These are phyloP conservation scores for Neosilurus hyrtlii DNA, from an alignment of 2,797 vertebrate genomes.

Conservation along the genomic window DNA sequence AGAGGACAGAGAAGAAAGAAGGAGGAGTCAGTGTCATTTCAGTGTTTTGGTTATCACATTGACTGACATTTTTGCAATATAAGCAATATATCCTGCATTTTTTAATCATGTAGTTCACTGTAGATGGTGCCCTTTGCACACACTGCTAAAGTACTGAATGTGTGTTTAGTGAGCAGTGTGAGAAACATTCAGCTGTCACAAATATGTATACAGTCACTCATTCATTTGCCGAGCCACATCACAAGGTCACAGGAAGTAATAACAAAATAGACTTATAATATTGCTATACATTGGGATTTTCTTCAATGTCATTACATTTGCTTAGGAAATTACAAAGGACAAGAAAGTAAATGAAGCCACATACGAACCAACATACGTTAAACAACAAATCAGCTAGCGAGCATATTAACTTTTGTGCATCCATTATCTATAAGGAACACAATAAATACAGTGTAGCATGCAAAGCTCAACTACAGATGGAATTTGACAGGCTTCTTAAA, in stretches of 20 bases:
- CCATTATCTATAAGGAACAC: background rate
- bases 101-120: conserved; percentile 1
- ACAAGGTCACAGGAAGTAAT: background rate
- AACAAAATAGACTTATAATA: background rate
- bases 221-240: too few relatives aligned
- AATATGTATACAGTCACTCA: background rate
- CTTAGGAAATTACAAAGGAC: background rate
- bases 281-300: background rate
- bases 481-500: background rate
- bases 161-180: background rate
- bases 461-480: background rate
- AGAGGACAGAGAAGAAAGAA: too few relatives aligned
- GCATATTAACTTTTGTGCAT: background rate
- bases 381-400: background rate
- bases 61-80: background rate
- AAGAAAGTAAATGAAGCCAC: background rate
- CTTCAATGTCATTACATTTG: background rate
- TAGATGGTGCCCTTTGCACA: conserved; percentile 26
- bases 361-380: background rate
- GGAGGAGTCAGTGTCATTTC: background rate
- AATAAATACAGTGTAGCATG: background rate
- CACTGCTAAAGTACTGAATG: background rate
- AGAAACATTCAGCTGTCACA: background rate
- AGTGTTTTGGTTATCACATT: background rate
- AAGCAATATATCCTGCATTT: too few relatives aligned